Percentiles rank a stretch among this genome's conserved stretches.
Evolutionary conservation across 1,140 invertebrate genomes (phyloP).

Genomic region (Panonychus citri): DNA sequence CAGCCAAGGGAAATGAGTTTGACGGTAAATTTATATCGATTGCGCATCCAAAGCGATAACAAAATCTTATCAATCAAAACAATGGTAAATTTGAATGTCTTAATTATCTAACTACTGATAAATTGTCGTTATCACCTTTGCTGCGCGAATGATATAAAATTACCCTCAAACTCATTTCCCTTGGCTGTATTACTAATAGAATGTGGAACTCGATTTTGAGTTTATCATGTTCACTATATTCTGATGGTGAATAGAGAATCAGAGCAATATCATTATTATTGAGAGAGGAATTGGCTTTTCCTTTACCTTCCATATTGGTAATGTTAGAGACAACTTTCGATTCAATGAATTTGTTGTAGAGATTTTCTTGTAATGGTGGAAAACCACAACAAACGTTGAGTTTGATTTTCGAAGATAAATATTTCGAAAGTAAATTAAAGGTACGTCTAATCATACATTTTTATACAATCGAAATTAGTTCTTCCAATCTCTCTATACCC

Average conservation of each 20-base stretch:
- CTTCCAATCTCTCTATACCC: conserved; percentile 62
- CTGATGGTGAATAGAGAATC: no score
- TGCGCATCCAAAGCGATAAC: conserved; percentile 19
- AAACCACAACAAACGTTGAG: conserved; percentile 83
- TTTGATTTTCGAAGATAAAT: conserved; percentile 90
- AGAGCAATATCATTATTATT: no score
- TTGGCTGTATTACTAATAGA: conserved; percentile 27
- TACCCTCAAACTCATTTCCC: conserved; percentile 11
- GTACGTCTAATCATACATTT: conserved; percentile 83
- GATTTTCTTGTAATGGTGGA: conserved; percentile 50
- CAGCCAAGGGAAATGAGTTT: no score
- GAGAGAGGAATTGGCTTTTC: conserved; percentile 38
- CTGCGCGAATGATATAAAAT: conserved; percentile 14
- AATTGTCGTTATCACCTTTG: conserved; percentile 15
- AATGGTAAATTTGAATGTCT: conserved; percentile 15
- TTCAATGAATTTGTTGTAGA: conserved; percentile 69
- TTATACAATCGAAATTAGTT: conserved; percentile 71
- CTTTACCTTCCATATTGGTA: no score
- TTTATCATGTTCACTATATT: no score
- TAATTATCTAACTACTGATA: conserved; percentile 13
- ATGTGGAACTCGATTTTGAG: no score
- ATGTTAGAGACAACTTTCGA: conserved; percentile 53
- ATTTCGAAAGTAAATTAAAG: conserved; percentile 79
- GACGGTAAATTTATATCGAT: no score
- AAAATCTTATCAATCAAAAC: conserved; percentile 25